Conservation (phyloP, 2,113 vertebrate genomes). For the Polypterus bichir region DNA sequence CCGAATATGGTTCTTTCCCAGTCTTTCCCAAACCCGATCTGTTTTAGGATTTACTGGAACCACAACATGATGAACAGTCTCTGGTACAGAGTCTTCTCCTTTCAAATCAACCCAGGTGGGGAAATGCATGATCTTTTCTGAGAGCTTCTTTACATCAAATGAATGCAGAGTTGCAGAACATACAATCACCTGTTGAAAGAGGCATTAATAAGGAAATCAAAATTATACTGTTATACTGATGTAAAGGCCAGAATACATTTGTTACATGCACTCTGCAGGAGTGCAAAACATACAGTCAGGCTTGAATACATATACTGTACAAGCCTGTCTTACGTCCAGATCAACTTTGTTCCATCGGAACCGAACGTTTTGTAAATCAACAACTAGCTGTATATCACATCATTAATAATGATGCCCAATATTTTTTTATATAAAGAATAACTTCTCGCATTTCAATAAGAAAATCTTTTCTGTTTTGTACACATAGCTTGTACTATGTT, state of each 20-base stretch:
- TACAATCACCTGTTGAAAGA: constrained; percentile 73
- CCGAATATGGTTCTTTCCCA: constrained; percentile 73
- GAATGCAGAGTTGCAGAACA: constrained; percentile 95
- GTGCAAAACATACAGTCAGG: background rate
- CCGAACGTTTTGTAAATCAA: too few species aligned
- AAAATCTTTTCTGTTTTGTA: too few species aligned
- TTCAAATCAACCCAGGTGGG: constrained; percentile 97
- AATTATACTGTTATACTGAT: too few species aligned
- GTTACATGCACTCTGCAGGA: background rate
- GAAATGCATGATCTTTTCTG: constrained; percentile 97
- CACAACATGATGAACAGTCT: constrained; percentile 91
- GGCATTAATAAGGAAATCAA: background rate
- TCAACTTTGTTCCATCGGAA: too few species aligned
- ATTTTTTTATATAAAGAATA: too few species aligned
- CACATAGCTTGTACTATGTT: too few species aligned
- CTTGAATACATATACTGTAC: background rate
- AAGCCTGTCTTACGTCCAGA: too few species aligned
- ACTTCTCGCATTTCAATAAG: too few species aligned
- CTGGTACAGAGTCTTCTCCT: constrained; percentile 93
- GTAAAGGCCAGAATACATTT: too few species aligned
- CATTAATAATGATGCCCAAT: too few species aligned
- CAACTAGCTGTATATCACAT: too few species aligned
- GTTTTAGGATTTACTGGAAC: constrained; percentile 82
- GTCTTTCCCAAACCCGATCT: constrained; percentile 76
- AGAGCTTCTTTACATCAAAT: constrained; percentile 94